Conservation (phyloP, 2,888 invertebrate genomes). For the Sesia apiformis region DNA sequence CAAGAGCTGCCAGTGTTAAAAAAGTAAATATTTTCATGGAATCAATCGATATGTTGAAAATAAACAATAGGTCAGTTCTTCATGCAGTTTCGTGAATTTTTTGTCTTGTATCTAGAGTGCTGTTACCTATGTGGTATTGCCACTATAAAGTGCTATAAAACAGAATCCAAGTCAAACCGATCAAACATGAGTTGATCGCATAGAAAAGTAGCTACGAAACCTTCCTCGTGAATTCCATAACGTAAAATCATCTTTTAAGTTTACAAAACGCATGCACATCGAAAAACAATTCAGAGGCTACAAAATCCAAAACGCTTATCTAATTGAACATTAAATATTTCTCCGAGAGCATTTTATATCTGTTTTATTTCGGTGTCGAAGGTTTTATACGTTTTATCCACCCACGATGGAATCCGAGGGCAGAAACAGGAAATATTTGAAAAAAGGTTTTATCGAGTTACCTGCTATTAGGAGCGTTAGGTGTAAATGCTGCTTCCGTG, state of each 20-base stretch:
- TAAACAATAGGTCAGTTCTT: no score
- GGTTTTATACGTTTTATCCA: constrained; percentile 68
- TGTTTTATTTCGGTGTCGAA: constrained; percentile 61
- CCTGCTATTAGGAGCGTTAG: constrained; percentile 71
- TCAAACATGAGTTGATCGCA: no score
- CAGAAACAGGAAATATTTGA: constrained; percentile 63
- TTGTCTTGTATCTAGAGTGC: no score
- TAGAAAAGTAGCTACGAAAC: no score
- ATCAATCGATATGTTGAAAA: no score
- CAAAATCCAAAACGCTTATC: constrained; percentile 70
- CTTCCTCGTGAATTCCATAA: no score
- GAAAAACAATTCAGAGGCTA: constrained; percentile 64
- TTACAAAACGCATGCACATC: constrained; percentile 25
- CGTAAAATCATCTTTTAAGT: neutral
- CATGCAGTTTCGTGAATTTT: no score
- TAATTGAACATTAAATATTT: constrained; percentile 74
- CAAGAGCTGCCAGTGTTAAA: neutral
- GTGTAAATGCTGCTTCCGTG: constrained; percentile 70
- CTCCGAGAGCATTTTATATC: constrained; percentile 70
- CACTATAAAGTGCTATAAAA: no score
- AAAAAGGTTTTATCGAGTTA: constrained; percentile 65
- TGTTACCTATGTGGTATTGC: no score
- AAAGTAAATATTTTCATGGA: neutral
- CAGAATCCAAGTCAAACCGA: no score
- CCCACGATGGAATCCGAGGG: constrained; percentile 60